A percentile compares a stretch with the other conserved stretches of the same genome.
These are phyloP conservation scores for Nemotelus pantherinus DNA, from an alignment of 2,888 invertebrate genomes.

Conservation along the genomic window DNA sequence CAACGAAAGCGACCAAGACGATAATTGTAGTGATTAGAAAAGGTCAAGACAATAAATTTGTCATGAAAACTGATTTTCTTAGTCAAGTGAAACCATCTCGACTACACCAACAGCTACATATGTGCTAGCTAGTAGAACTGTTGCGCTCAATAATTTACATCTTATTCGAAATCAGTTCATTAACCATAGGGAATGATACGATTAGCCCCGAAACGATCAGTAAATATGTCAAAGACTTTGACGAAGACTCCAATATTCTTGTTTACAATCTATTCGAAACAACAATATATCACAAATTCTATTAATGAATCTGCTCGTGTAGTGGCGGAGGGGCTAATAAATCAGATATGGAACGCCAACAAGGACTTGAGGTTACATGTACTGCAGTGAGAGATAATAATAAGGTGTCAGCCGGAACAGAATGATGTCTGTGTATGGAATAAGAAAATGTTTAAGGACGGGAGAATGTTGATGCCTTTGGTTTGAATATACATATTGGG, in stretches of 20 bases:
- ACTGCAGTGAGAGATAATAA: no score
- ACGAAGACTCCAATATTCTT: neutral
- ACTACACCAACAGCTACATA: neutral
- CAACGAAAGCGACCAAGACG: neutral
- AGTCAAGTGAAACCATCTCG: neutral
- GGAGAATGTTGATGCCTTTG: no score
- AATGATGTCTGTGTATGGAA: no score
- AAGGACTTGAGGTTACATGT: neutral
- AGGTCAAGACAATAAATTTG: conserved; percentile 38
- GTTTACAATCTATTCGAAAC: neutral
- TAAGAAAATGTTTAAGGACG: no score
- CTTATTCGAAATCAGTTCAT: conserved; percentile 24
- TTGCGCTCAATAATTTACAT: neutral
- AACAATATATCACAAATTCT: conserved; percentile 19
- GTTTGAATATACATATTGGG: no score
- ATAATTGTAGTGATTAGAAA: conserved; percentile 4
- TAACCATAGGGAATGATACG: conserved; percentile 11
- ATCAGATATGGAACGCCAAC: conserved; percentile 17
- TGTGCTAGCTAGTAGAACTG: neutral
- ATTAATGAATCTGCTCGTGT: neutral
- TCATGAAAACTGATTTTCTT: conserved; percentile 25
- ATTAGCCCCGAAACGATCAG: conserved; percentile 18
- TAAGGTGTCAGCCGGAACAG: no score
- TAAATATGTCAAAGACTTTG: conserved; percentile 26
- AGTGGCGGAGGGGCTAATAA: conserved; percentile 11